These are phyloP conservation scores for Chelonoidis abingdonii DNA, from an alignment of 2,113 vertebrate species.

Conservation along the genomic window DNA sequence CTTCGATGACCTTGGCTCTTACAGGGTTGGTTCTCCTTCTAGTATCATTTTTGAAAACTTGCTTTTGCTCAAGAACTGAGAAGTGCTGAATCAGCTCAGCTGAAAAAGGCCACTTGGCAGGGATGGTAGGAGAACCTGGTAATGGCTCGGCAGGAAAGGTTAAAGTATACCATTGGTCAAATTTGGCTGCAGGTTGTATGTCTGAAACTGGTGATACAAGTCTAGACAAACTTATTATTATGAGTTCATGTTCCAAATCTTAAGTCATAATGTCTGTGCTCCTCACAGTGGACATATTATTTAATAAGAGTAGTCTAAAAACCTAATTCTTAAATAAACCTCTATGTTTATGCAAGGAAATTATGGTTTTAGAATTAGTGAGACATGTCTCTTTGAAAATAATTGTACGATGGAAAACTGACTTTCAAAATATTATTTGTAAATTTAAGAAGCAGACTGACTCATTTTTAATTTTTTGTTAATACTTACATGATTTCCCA, in stretches of 20 bases:
- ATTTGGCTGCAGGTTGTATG: conserved; percentile 2
- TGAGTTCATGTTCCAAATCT: background rate
- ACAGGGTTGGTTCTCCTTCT: background rate
- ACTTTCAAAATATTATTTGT: background rate
- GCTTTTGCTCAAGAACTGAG: background rate
- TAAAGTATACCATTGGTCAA: background rate
- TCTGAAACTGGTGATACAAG: conserved; percentile 29
- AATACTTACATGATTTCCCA: background rate
- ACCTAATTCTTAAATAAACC: background rate
- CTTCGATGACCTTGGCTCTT: background rate
- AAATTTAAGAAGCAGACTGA: conserved; percentile 9
- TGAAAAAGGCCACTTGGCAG: background rate
- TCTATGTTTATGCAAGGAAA: background rate
- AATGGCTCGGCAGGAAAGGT: conserved; percentile 10
- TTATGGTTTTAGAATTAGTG: background rate
- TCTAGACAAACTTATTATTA: conserved; percentile 35
- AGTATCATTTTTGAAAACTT: background rate
- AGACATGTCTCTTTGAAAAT: background rate
- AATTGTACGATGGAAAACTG: background rate
- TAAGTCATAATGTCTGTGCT: conserved; percentile 12
- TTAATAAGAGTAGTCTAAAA: background rate
- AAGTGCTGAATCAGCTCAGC: conserved; percentile 12
- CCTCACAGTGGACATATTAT: background rate
- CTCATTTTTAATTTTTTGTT: background rate
- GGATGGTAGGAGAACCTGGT: background rate